These are phyloP conservation scores for Branchipolynoe longqiensis DNA, from an alignment of 2,888 invertebrate genomes.

Conservation along the genomic window DNA sequence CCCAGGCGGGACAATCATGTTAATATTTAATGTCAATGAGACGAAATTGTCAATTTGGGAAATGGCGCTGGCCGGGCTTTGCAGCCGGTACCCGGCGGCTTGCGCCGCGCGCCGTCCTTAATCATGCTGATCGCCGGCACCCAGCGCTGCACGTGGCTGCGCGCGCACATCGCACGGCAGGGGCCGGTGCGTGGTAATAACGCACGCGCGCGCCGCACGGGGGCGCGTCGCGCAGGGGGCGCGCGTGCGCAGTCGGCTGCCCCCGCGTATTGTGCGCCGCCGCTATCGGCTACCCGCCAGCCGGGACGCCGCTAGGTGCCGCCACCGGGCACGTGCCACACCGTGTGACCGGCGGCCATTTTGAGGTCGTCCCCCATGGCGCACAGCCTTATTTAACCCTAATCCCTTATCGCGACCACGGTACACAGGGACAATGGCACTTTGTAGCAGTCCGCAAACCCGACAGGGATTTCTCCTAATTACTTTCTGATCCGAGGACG, in stretches of 20 bases:
- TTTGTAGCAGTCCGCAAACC: background rate
- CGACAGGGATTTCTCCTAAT: slow-evolving; percentile 25
- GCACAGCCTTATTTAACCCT: slow-evolving; percentile 31
- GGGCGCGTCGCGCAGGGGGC: background rate
- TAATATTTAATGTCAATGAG: slow-evolving; percentile 58
- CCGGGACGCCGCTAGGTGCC: background rate
- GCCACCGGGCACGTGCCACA: slow-evolving; percentile 21
- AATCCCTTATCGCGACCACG: slow-evolving; percentile 30
- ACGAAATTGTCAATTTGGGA: slow-evolving; percentile 48
- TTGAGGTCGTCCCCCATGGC: background rate
- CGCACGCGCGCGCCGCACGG: slow-evolving; percentile 17
- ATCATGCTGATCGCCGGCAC: slow-evolving; percentile 33
- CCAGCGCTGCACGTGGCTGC: slow-evolving; percentile 34
- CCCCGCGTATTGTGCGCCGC: slow-evolving; percentile 1
- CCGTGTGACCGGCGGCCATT: slow-evolving; percentile 42
- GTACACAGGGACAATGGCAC: slow-evolving; percentile 22
- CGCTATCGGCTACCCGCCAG: slow-evolving; percentile 3
- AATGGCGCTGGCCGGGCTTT: slow-evolving; percentile 8
- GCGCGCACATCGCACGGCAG: background rate
- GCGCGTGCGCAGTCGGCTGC: slow-evolving; percentile 4
- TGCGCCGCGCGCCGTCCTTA: background rate
- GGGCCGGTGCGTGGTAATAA: slow-evolving; percentile 21
- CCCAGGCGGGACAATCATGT: slow-evolving; percentile 27
- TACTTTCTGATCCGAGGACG: slow-evolving; percentile 21
- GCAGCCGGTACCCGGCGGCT: background rate